Conservation (phyloP, 2,888 invertebrate genomes). For the Dusona sp. region DNA sequence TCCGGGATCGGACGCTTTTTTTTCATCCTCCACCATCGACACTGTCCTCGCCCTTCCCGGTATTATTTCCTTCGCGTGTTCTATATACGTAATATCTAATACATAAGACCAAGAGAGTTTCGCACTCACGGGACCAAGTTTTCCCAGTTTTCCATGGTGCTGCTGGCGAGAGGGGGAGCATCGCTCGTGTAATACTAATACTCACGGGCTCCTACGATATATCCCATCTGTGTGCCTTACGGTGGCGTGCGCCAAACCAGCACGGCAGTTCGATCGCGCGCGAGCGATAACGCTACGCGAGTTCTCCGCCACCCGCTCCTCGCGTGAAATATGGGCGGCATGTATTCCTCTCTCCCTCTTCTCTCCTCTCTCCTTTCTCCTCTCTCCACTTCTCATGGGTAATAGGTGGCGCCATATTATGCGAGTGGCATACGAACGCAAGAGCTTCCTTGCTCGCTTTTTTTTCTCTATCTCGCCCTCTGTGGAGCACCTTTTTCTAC, state of each 20-base stretch:
- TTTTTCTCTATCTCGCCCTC: slow-evolving; percentile 11
- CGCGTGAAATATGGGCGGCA: slow-evolving; percentile 60
- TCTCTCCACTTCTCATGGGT: slow-evolving; percentile 23
- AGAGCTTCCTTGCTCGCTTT: slow-evolving; percentile 1
- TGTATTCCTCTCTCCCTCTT: slow-evolving; percentile 37
- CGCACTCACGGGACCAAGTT: slow-evolving; percentile 48
- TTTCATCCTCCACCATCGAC: slow-evolving; percentile 39
- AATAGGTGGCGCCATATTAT: slow-evolving; percentile 59
- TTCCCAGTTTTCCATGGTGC: slow-evolving; percentile 45
- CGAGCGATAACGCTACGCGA: slow-evolving; percentile 55
- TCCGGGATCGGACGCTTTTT: slow-evolving; percentile 57
- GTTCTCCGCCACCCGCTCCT: slow-evolving; percentile 29
- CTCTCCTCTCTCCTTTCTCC: not conserved
- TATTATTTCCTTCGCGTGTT: slow-evolving; percentile 48
- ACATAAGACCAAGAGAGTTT: slow-evolving; percentile 50
- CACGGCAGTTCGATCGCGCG: slow-evolving; percentile 53
- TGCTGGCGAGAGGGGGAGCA: slow-evolving; percentile 10
- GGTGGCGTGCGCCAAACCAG: slow-evolving; percentile 37
- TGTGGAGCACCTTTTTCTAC: slow-evolving; percentile 18
- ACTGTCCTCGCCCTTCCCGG: slow-evolving; percentile 53
- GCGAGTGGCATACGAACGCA: slow-evolving; percentile 30
- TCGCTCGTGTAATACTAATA: slow-evolving; percentile 17
- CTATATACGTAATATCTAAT: slow-evolving; percentile 23
- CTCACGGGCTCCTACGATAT: slow-evolving; percentile 27
- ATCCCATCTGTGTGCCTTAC: slow-evolving; percentile 3